Evolutionary conservation across 2,888 invertebrate genomes (phyloP).

Genomic region (Pandemis cinnamomeana): DNA sequence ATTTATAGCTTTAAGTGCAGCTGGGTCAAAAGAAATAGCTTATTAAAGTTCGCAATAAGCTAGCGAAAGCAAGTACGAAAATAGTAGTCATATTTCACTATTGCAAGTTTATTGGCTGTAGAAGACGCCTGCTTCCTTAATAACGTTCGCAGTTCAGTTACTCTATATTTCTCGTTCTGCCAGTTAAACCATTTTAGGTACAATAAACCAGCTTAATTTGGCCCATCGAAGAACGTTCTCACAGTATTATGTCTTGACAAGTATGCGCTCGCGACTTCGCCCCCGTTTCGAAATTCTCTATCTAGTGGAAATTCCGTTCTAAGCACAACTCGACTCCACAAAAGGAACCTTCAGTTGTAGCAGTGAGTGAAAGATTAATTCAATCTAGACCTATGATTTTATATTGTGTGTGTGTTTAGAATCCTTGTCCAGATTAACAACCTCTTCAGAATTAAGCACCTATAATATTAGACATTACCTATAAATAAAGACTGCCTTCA

Average conservation of each 20-base stretch:
- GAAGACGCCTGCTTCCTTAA: slow-evolving; percentile 7
- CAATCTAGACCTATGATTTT: no score
- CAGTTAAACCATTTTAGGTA: not conserved
- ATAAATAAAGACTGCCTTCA: no score
- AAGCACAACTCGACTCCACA: no score
- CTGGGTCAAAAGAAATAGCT: slow-evolving; percentile 18
- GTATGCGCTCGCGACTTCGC: no score
- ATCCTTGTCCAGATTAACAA: no score
- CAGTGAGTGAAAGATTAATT: no score
- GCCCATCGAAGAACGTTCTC: not conserved
- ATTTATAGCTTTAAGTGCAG: slow-evolving; percentile 10
- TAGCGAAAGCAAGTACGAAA: not conserved
- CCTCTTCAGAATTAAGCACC: no score
- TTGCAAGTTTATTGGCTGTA: slow-evolving; percentile 31
- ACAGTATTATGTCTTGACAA: not conserved
- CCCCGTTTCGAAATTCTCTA: no score
- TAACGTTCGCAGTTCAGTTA: not conserved
- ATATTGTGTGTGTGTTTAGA: no score
- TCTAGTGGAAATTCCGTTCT: no score
- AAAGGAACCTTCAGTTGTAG: no score
- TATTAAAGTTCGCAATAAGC: slow-evolving; percentile 33
- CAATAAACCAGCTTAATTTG: not conserved
- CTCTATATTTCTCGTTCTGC: not conserved
- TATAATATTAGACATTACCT: no score
- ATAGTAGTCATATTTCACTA: slow-evolving; percentile 20